phyloP scores from a whole-genome alignment of 2,113 vertebrate genomes.

The Isurus oxyrinchus region DNA sequence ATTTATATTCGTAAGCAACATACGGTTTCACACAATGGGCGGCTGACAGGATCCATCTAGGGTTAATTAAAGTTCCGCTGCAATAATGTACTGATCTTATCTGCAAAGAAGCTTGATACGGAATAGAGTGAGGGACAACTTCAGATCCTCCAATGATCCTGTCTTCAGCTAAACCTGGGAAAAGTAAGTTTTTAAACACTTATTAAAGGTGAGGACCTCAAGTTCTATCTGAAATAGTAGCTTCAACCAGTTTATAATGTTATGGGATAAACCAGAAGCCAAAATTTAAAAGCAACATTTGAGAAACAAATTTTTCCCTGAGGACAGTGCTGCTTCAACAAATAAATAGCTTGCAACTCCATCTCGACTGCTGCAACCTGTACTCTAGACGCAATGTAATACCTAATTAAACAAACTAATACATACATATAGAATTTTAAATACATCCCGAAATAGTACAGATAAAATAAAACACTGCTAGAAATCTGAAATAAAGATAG shows the following conservation, averaged over 20 bases:
- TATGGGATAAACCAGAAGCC: neutral
- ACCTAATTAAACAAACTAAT: neutral
- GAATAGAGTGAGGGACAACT: conserved; percentile 53
- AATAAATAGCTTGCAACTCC: neutral
- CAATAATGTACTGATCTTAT: conserved; percentile 51
- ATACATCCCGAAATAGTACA: neutral
- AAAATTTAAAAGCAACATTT: neutral
- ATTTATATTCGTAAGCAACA: conserved; percentile 42
- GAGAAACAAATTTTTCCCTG: neutral
- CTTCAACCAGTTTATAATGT: neutral
- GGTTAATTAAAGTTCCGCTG: conserved; percentile 53
- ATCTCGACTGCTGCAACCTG: neutral
- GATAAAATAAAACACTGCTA: neutral
- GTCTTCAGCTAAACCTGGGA: neutral
- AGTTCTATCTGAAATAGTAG: neutral
- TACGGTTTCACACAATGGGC: conserved; percentile 67
- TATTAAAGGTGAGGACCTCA: neutral
- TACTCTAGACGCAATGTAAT: neutral
- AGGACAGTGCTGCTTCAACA: neutral
- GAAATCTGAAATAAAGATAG: neutral
- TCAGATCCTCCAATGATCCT: conserved; percentile 51
- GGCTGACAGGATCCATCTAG: conserved; percentile 60
- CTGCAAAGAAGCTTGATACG: conserved; percentile 55
- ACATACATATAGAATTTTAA: neutral
- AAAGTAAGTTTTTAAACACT: neutral